Percentiles rank a stretch among this genome's conserved stretches.
Conservation (phyloP, 1,140 invertebrate genomes). For the Eumeta japonica region DNA sequence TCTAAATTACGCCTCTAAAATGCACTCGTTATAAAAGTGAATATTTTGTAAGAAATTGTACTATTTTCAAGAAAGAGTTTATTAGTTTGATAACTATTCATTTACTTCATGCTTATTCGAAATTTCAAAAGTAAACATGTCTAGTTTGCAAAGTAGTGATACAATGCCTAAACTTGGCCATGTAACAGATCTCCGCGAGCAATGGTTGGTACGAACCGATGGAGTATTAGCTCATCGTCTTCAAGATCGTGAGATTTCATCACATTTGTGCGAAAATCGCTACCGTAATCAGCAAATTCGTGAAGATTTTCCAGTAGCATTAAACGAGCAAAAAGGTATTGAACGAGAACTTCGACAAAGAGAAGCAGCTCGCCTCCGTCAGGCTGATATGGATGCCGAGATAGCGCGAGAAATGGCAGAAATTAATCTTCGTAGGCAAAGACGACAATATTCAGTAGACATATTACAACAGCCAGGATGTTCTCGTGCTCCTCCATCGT, state of each 20-base stretch:
- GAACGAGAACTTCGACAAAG: slow-evolving; percentile 35
- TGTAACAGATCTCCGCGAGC: slow-evolving; percentile 44
- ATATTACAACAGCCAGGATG: slow-evolving; percentile 29
- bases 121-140: no score
- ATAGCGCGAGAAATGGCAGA: slow-evolving; percentile 47
- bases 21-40: no score
- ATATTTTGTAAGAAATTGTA: no score
- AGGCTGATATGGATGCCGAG: slow-evolving; percentile 44
- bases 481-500: slow-evolving; percentile 16
- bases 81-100: no score
- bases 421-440: slow-evolving; percentile 37
- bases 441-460: slow-evolving; percentile 22
- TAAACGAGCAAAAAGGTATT: slow-evolving; percentile 70
- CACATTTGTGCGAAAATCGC: slow-evolving; percentile 82
- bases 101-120: no score
- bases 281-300: slow-evolving; percentile 83
- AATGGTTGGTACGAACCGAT: slow-evolving; percentile 92
- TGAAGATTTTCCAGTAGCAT: slow-evolving; percentile 83
- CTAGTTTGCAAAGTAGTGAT: no score
- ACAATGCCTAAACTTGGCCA: slow-evolving; percentile 52
- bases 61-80: no score
- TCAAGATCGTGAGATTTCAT: slow-evolving; percentile 85
- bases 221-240: slow-evolving; percentile 84
- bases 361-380: slow-evolving; percentile 31
- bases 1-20: no score